phyloP scores from a whole-genome alignment of 2,113 vertebrate genomes.

The Sorex araneus region DNA sequence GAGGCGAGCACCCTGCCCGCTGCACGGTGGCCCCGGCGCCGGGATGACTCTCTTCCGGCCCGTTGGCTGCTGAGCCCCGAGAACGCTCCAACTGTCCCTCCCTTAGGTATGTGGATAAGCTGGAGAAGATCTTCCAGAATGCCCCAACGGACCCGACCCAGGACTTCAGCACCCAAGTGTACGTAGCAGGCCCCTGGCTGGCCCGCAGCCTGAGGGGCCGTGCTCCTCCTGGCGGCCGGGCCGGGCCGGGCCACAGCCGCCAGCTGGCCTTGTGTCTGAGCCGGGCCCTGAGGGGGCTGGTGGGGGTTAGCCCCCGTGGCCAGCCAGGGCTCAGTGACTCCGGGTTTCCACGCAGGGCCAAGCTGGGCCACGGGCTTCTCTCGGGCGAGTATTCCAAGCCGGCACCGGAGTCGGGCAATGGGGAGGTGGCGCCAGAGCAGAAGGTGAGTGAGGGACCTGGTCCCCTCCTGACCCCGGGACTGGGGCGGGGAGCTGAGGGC shows the following conservation, averaged over 20 bases:
- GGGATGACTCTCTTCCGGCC: background rate
- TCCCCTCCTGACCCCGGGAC: slow-evolving; percentile 2
- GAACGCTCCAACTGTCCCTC: slow-evolving; percentile 15
- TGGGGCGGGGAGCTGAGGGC: background rate
- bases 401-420: slow-evolving; percentile 90
- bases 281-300: background rate
- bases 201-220: background rate
- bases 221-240: background rate
- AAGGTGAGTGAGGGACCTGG: slow-evolving; percentile 88
- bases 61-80: background rate
- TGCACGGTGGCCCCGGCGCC: no score
- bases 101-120: slow-evolving; percentile 96
- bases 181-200: slow-evolving; percentile 83
- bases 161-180: slow-evolving; percentile 99
- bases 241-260: background rate
- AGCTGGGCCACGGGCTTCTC: slow-evolving; percentile 95
- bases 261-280: background rate
- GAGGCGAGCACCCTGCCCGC: no score
- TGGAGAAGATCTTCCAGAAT: slow-evolving; percentile 97
- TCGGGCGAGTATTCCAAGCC: slow-evolving; percentile 99
- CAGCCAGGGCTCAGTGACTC: background rate
- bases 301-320: no score
- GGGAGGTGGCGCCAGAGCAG: slow-evolving; percentile 92
- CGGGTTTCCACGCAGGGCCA: slow-evolving; percentile 91
- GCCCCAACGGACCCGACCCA: slow-evolving; percentile 96